Evolutionary conservation across 1,140 invertebrate species (phyloP).

Genomic region (Monochamus saltuarius): DNA sequence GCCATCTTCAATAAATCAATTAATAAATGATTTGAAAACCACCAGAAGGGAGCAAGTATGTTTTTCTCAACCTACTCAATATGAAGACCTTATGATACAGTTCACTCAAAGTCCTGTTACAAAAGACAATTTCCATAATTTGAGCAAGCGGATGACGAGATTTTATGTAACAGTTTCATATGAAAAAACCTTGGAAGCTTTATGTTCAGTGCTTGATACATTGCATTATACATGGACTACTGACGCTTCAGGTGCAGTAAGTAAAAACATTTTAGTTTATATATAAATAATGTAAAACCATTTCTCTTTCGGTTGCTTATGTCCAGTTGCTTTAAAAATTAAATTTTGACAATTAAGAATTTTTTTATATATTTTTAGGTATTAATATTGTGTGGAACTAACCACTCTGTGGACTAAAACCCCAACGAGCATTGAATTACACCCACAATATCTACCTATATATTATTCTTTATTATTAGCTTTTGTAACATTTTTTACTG

Average conservation of each 20-base stretch:
- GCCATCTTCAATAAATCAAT: conserved; percentile 25
- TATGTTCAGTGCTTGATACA: conserved; percentile 64
- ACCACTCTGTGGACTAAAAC: too few species aligned
- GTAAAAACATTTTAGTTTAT: conserved; percentile 25
- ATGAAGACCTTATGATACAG: conserved; percentile 79
- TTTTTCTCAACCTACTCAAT: conserved; percentile 84
- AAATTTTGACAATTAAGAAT: background rate
- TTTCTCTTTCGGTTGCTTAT: background rate
- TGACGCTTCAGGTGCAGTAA: conserved; percentile 60
- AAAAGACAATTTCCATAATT: conserved; percentile 68
- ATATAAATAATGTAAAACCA: background rate
- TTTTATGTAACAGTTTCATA: conserved; percentile 76
- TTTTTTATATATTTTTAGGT: too few species aligned
- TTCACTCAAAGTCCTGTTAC: conserved; percentile 59
- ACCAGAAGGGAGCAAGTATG: conserved; percentile 57
- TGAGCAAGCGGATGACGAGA: conserved; percentile 89
- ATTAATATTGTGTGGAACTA: too few species aligned
- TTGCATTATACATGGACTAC: conserved; percentile 63
- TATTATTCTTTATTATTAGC: too few species aligned
- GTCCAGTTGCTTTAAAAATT: too few species aligned
- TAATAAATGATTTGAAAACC: conserved; percentile 29
- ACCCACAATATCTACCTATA: too few species aligned
- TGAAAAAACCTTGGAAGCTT: conserved; percentile 63
- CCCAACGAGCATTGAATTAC: too few species aligned
- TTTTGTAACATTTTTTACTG: too few species aligned